phyloP scores from a whole-genome alignment of 1,140 invertebrate species.

The Listronotus bonariensis region DNA sequence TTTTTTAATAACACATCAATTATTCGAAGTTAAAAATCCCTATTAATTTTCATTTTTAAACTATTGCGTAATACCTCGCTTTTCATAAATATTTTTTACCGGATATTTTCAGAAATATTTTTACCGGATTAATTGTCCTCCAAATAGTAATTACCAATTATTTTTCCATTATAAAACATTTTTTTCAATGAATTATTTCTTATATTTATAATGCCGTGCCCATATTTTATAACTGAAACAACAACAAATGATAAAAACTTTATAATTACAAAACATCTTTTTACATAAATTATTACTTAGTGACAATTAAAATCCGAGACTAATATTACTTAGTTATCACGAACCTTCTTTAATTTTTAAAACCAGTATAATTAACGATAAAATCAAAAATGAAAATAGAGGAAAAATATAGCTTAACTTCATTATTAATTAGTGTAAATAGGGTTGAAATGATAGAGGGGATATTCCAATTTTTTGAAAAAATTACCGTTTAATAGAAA shows the following conservation, averaged over 20 bases:
- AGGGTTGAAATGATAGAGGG: neutral
- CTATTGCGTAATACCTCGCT: no score
- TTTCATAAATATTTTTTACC: no score
- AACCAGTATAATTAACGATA: constrained; percentile 2
- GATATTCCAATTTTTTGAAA: neutral
- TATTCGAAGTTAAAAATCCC: no score
- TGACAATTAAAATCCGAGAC: constrained; percentile 8
- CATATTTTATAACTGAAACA: neutral
- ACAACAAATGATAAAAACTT: constrained; percentile 2
- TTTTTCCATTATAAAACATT: no score
- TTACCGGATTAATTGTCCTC: no score
- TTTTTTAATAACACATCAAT: no score
- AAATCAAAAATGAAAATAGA: constrained; percentile 4
- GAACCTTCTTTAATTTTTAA: constrained; percentile 7
- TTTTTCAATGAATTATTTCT: neutral
- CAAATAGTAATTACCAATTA: no score
- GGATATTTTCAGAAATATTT: no score
- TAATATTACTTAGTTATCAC: constrained; percentile 7
- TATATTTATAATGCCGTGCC: constrained; percentile 5
- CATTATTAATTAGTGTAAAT: constrained; percentile 10
- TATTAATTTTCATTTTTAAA: no score
- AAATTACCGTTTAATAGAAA: neutral
- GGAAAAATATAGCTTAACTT: constrained; percentile 1
- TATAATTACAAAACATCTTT: constrained; percentile 9
- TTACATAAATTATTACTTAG: constrained; percentile 2